These are phyloP conservation scores for Dryobota labecula DNA, from an alignment of 2,888 invertebrate species.

Conservation along the genomic window DNA sequence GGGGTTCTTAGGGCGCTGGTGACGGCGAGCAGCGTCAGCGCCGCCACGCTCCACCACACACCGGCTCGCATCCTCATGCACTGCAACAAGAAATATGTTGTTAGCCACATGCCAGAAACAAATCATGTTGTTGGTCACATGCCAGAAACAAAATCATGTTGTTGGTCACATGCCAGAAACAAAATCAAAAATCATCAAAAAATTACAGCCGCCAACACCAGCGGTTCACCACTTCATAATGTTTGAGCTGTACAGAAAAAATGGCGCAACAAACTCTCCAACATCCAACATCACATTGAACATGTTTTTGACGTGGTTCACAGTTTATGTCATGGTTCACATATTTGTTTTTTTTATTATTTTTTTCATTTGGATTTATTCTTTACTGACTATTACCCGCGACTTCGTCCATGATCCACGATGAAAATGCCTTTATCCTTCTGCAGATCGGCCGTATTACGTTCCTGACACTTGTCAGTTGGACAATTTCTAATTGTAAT, in stretches of 20 bases:
- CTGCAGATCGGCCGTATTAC: too few relatives aligned
- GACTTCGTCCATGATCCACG: too few relatives aligned
- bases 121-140: too few relatives aligned
- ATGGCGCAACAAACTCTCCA: not conserved
- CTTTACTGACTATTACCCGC: not conserved
- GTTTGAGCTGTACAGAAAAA: not conserved
- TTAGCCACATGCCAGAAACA: not conserved
- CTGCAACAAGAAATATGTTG: conserved; percentile 74
- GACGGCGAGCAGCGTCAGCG: conserved; percentile 82
- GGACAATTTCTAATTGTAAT: too few relatives aligned
- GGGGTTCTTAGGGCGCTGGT: conserved; percentile 81
- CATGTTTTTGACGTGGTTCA: not conserved
- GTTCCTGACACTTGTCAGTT: too few relatives aligned
- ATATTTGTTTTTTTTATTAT: not conserved
- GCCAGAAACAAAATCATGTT: too few relatives aligned
- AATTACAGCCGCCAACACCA: not conserved
- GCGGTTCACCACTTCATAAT: not conserved
- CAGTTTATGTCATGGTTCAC: not conserved
- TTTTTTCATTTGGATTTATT: not conserved
- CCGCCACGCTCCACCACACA: conserved; percentile 84
- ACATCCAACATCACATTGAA: not conserved
- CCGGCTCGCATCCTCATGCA: conserved; percentile 84
- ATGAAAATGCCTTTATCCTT: too few relatives aligned
- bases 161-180: too few relatives aligned
- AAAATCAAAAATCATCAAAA: not conserved